A percentile compares a stretch with the other conserved stretches of the same genome.
Conservation (phyloP, 2,113 vertebrate genomes). For the Copsychus sechellarum region DNA sequence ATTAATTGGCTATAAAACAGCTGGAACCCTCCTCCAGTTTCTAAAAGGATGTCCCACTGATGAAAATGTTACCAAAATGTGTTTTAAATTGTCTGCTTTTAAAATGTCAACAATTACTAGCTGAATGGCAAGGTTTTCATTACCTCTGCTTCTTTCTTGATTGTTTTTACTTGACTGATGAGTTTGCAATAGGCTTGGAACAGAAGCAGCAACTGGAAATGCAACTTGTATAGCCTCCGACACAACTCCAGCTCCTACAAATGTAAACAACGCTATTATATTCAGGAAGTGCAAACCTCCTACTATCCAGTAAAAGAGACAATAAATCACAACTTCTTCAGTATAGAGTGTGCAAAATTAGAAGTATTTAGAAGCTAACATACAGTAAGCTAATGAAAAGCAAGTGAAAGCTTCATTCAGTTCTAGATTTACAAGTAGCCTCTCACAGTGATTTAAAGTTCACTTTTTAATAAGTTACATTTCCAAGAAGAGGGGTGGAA, state of each 20-base stretch:
- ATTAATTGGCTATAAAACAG: slow-evolving; percentile 12
- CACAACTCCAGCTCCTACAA: slow-evolving; percentile 94
- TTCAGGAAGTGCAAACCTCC: background rate
- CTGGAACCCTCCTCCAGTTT: background rate
- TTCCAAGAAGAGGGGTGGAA: background rate
- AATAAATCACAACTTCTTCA: slow-evolving; percentile 27
- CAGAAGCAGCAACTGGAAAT: slow-evolving; percentile 96
- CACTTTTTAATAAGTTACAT: slow-evolving; percentile 34
- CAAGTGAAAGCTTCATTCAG: slow-evolving; percentile 45
- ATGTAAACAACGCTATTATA: background rate
- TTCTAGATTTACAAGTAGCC: slow-evolving; percentile 26
- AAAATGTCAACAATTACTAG: slow-evolving; percentile 21
- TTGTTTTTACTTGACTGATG: slow-evolving; percentile 90
- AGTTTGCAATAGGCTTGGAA: slow-evolving; percentile 99
- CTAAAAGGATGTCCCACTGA: slow-evolving; percentile 2
- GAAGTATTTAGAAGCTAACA: slow-evolving; percentile 58
- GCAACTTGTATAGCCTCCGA: slow-evolving; percentile 93
- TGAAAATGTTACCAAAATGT: background rate
- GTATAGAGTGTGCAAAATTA: slow-evolving; percentile 23
- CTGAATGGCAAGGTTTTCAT: slow-evolving; percentile 26
- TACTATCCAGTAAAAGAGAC: background rate
- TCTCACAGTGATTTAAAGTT: background rate
- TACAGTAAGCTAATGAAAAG: slow-evolving; percentile 59
- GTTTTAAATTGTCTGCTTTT: background rate
- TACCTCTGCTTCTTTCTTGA: slow-evolving; percentile 95